These are phyloP conservation scores for Hormaphis cornu DNA, from an alignment of 1,140 invertebrate genomes.

Conservation along the genomic window DNA sequence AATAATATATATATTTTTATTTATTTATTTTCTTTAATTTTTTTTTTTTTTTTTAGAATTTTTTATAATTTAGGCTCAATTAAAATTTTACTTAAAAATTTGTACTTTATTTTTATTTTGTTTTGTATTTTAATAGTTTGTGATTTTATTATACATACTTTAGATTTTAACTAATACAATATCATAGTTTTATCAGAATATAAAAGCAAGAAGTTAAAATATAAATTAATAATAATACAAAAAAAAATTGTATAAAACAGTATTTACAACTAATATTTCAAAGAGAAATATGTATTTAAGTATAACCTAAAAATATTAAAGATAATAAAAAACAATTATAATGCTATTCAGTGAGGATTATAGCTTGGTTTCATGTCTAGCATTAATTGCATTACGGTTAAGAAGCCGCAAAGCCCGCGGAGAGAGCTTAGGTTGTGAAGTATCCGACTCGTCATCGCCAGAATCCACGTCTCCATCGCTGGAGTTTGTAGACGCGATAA, in stretches of 20 bases:
- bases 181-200: background rate
- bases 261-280: conserved; percentile 26
- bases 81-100: conserved; percentile 1
- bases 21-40: background rate
- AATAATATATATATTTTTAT: background rate
- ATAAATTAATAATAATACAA: background rate
- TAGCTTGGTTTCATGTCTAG: conserved; percentile 39
- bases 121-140: conserved; percentile 22
- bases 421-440: conserved; percentile 37
- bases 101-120: conserved; percentile 13
- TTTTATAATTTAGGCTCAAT: conserved; percentile 21
- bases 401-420: conserved; percentile 35
- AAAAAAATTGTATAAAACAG: conserved; percentile 1
- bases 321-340: conserved; percentile 1
- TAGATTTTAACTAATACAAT: conserved; percentile 16
- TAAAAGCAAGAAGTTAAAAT: background rate
- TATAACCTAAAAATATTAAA: background rate
- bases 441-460: conserved; percentile 38
- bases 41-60: conserved; percentile 8
- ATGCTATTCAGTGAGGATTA: conserved; percentile 13
- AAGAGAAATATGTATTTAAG: background rate
- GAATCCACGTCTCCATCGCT: conserved; percentile 55
- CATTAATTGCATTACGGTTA: conserved; percentile 34
- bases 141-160: background rate
- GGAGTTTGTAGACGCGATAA: conserved; percentile 69